These are phyloP conservation scores for Ecdyonurus torrentis DNA, from an alignment of 2,888 invertebrate genomes.

Conservation along the genomic window DNA sequence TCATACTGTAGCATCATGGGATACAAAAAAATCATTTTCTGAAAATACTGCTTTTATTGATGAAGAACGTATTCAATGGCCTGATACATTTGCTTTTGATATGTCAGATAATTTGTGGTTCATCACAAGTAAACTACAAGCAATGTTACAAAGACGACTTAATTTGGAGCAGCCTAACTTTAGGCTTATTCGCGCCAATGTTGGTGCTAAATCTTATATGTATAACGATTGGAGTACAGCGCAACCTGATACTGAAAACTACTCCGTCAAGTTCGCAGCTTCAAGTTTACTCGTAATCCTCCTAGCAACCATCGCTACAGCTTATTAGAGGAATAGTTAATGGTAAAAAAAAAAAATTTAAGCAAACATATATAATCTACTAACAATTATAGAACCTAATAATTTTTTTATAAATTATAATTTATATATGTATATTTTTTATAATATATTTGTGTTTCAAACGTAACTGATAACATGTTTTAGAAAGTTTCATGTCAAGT, in stretches of 20 bases:
- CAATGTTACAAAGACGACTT: constrained; percentile 42
- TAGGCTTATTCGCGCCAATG: constrained; percentile 42
- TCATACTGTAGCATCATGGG: constrained; percentile 53
- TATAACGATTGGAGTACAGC: constrained; percentile 22
- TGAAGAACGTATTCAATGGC: constrained; percentile 51
- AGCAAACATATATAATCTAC: too few relatives aligned
- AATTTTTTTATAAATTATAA: too few relatives aligned
- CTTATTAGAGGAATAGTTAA: too few relatives aligned
- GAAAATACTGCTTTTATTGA: constrained; percentile 27
- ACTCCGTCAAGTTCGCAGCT: too few relatives aligned
- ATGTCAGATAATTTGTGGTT: constrained; percentile 45
- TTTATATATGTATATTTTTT: too few relatives aligned
- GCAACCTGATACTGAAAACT: neutral
- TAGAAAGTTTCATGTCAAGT: too few relatives aligned
- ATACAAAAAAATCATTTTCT: constrained; percentile 29
- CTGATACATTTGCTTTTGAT: constrained; percentile 47
- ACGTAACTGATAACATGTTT: too few relatives aligned
- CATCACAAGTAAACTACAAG: constrained; percentile 48
- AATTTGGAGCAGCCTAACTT: constrained; percentile 44
- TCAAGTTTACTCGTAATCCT: too few relatives aligned
- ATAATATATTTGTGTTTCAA: too few relatives aligned
- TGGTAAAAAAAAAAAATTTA: too few relatives aligned
- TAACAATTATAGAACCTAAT: too few relatives aligned
- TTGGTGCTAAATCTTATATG: constrained; percentile 45
- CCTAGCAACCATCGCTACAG: too few relatives aligned